Conservation (phyloP, 2,113 vertebrate genomes). For the Entelurus aequoreus region DNA sequence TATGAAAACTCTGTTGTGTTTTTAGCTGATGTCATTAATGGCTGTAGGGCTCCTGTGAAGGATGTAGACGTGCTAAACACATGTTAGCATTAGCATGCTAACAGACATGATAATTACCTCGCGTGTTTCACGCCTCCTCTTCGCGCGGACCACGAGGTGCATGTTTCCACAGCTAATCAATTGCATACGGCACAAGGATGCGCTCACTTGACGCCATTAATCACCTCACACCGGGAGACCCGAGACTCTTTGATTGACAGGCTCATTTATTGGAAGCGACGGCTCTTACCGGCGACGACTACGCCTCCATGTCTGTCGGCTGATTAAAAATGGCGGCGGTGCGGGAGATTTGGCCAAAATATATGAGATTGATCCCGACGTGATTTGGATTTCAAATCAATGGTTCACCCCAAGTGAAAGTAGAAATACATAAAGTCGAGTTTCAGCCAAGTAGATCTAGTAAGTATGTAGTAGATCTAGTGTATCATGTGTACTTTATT, state of each 20-base stretch:
- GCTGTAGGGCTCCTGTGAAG: slow-evolving; percentile 42
- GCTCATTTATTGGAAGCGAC: slow-evolving; percentile 71
- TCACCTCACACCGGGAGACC: slow-evolving; percentile 66
- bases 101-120: slow-evolving; percentile 58
- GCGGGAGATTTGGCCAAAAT: neutral
- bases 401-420: too few species aligned
- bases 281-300: slow-evolving; percentile 51
- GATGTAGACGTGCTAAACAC: slow-evolving; percentile 57
- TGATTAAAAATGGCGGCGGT: slow-evolving; percentile 60
- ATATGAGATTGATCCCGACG: neutral
- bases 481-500: too few species aligned
- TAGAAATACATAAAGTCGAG: too few species aligned
- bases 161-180: slow-evolving; percentile 73
- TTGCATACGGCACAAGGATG: slow-evolving; percentile 74
- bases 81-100: slow-evolving; percentile 81
- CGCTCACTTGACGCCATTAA: slow-evolving; percentile 75
- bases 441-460: too few species aligned
- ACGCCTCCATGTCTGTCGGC: slow-evolving; percentile 48
- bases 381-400: too few species aligned
- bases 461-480: too few species aligned
- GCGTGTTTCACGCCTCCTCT: neutral
- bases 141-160: slow-evolving; percentile 40
- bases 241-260: slow-evolving; percentile 72
- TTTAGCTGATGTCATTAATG: slow-evolving; percentile 64
- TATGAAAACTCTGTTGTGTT: slow-evolving; percentile 37